These are phyloP conservation scores for Elmis aenea DNA, from an alignment of 2,888 invertebrate genomes.

Conservation along the genomic window DNA sequence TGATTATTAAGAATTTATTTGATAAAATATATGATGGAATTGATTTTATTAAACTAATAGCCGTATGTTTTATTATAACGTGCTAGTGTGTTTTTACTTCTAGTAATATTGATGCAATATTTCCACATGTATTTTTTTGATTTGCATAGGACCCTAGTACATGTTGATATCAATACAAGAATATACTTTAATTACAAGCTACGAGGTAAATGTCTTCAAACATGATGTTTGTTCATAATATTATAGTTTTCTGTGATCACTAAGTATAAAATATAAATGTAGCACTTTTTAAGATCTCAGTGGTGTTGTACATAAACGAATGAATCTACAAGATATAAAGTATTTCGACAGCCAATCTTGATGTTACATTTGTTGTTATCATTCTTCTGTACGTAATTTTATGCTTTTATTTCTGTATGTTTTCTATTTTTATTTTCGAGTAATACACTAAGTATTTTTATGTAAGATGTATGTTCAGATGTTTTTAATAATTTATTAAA, in stretches of 20 bases:
- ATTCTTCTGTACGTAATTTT: slow-evolving; percentile 13
- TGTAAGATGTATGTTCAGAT: slow-evolving; percentile 33
- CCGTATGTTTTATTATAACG: no score
- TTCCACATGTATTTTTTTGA: no score
- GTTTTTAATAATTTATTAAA: slow-evolving; percentile 39
- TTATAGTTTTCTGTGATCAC: slow-evolving; percentile 38
- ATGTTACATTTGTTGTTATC: slow-evolving; percentile 28
- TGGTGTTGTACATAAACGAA: slow-evolving; percentile 34
- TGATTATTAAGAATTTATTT: no score
- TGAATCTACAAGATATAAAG: slow-evolving; percentile 30
- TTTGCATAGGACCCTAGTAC: no score
- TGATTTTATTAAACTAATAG: no score
- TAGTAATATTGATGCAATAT: no score
- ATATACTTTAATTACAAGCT: slow-evolving; percentile 1
- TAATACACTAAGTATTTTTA: slow-evolving; percentile 20
- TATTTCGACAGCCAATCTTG: slow-evolving; percentile 32
- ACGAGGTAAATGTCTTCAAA: no score
- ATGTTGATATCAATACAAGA: no score
- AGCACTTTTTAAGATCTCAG: slow-evolving; percentile 36
- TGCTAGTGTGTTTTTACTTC: no score
- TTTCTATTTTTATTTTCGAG: slow-evolving; percentile 28
- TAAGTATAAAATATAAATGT: slow-evolving; percentile 32
- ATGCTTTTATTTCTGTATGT: slow-evolving; percentile 28
- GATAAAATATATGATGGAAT: no score
- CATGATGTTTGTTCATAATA: no score